Conservation (phyloP, 2,888 invertebrate genomes). For the Pasiphila rectangulata region DNA sequence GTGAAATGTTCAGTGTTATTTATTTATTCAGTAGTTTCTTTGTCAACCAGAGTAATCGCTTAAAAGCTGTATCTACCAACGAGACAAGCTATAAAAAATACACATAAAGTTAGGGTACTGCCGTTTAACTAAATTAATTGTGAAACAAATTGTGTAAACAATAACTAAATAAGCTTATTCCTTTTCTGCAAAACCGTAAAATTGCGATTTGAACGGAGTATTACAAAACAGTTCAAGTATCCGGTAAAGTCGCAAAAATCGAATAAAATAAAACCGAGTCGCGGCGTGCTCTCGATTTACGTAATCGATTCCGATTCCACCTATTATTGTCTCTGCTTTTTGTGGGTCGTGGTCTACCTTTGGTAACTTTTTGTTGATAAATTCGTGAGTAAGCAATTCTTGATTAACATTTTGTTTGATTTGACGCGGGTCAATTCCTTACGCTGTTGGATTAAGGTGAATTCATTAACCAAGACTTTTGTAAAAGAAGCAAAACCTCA, state of each 20-base stretch:
- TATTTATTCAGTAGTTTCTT: no score
- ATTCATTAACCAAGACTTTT: no score
- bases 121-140: not conserved
- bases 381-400: not conserved
- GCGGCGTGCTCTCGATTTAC: slow-evolving; percentile 53
- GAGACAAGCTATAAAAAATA: no score
- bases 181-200: slow-evolving; percentile 16
- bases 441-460: no score
- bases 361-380: slow-evolving; percentile 39
- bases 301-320: slow-evolving; percentile 49
- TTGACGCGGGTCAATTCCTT: not conserved
- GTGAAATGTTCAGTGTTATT: no score
- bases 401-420: not conserved
- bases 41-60: no score
- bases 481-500: no score
- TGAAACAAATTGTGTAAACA: slow-evolving; percentile 7
- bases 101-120: not conserved
- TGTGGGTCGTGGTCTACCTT: slow-evolving; percentile 47
- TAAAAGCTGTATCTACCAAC: no score
- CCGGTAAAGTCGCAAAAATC: slow-evolving; percentile 49
- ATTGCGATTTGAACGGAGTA: slow-evolving; percentile 25
- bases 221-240: slow-evolving; percentile 33
- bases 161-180: slow-evolving; percentile 16
- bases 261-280: slow-evolving; percentile 38
- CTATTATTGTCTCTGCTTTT: slow-evolving; percentile 49